Evolutionary conservation across 1,140 invertebrate genomes (phyloP).

Genomic region (Brachionus asplanchnoidis): DNA sequence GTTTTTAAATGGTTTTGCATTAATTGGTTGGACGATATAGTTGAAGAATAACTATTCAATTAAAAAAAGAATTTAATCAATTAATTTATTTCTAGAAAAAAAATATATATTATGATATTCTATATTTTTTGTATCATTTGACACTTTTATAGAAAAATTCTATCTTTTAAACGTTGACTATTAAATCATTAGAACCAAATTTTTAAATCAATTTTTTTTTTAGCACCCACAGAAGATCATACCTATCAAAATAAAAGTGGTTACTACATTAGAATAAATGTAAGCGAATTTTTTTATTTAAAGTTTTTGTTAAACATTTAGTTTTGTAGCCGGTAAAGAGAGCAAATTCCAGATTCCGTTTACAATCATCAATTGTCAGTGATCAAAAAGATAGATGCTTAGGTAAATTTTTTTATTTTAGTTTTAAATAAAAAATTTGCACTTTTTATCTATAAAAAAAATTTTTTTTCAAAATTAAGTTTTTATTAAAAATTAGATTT

Average conservation of each 20-base stretch:
- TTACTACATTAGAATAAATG: conserved; percentile 28
- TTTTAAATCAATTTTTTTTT: background rate
- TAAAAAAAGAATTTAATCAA: no score
- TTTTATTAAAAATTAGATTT: background rate
- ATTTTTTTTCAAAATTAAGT: background rate
- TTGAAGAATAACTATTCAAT: no score
- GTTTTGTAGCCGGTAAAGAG: background rate
- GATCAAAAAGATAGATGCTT: background rate
- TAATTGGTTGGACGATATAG: no score
- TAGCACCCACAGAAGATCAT: conserved; percentile 48
- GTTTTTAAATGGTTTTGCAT: no score
- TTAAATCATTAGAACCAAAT: background rate
- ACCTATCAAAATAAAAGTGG: conserved; percentile 37
- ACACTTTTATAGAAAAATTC: no score
- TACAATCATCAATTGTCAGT: background rate
- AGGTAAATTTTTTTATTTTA: background rate
- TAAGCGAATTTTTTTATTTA: background rate
- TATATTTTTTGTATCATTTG: background rate
- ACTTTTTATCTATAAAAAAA: no score
- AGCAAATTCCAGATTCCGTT: background rate
- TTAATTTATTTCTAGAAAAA: no score
- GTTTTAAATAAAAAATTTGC: background rate
- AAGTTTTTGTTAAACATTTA: background rate
- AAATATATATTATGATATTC: background rate
- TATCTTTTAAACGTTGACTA: no score